phyloP scores from a whole-genome alignment of 2,888 invertebrate genomes.

The Brassicogethes aeneus region DNA sequence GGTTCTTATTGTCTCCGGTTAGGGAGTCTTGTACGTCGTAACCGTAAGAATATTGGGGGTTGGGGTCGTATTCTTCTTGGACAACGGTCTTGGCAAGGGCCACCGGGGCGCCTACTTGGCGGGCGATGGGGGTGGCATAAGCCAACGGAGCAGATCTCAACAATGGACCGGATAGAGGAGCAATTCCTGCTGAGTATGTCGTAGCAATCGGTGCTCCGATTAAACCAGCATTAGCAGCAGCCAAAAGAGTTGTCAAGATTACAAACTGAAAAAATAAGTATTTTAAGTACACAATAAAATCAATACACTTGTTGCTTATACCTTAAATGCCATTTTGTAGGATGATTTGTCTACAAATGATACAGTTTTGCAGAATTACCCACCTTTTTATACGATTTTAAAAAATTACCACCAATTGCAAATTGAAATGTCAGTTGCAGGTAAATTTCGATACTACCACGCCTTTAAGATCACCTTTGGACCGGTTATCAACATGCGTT shows the following conservation, averaged over 20 bases:
- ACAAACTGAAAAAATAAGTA: constrained; percentile 9
- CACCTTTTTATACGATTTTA: too few relatives aligned
- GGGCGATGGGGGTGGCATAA: constrained; percentile 17
- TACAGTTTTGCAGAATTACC: too few relatives aligned
- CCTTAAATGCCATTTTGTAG: neutral
- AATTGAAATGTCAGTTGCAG: too few relatives aligned
- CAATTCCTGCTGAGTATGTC: constrained; percentile 15
- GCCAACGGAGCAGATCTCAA: constrained; percentile 6
- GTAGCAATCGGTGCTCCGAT: constrained; percentile 25
- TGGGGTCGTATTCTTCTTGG: constrained; percentile 29
- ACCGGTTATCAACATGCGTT: too few relatives aligned
- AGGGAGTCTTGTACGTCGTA: constrained; percentile 50
- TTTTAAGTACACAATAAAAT: neutral
- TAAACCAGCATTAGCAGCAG: constrained; percentile 39
- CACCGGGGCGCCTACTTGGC: constrained; percentile 9
- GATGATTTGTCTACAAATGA: too few relatives aligned
- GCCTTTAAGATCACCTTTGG: too few relatives aligned
- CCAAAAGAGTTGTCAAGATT: constrained; percentile 14
- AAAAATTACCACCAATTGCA: too few relatives aligned
- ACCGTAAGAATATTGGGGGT: constrained; percentile 48
- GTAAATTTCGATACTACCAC: too few relatives aligned
- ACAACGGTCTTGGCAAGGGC: constrained; percentile 21
- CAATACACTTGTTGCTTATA: neutral
- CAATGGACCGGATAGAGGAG: constrained; percentile 3
- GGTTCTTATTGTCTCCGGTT: constrained; percentile 50